A percentile compares a stretch with the other conserved stretches of the same genome.
Evolutionary conservation across 2,888 invertebrate genomes (phyloP).

Genomic region (Mechanitis mazaeus): DNA sequence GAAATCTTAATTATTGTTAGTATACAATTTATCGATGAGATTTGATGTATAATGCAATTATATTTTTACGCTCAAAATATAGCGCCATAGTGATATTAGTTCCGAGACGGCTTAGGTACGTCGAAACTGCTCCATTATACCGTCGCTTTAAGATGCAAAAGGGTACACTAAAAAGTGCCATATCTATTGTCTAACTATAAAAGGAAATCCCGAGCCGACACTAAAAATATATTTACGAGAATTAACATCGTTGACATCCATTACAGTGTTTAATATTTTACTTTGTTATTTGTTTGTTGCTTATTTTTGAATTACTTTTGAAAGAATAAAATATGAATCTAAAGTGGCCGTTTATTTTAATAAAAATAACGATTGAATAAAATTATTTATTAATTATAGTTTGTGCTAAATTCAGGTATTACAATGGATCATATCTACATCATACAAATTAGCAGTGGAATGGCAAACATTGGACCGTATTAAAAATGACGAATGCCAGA

Average conservation of each 20-base stretch:
- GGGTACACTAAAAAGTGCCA: slow-evolving; percentile 29
- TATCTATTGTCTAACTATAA: slow-evolving; percentile 33
- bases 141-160: slow-evolving; percentile 1
- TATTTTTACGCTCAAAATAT: slow-evolving; percentile 14
- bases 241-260: slow-evolving; percentile 30
- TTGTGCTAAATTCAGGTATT: slow-evolving; percentile 31
- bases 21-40: neutral
- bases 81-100: slow-evolving; percentile 9
- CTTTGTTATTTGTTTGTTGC: slow-evolving; percentile 76
- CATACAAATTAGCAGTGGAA: slow-evolving; percentile 24
- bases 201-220: slow-evolving; percentile 15
- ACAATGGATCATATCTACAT: slow-evolving; percentile 24
- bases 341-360: slow-evolving; percentile 65
- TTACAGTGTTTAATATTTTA: slow-evolving; percentile 65
- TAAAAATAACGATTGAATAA: slow-evolving; percentile 28
- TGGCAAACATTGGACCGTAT: slow-evolving; percentile 27
- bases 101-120: slow-evolving; percentile 10
- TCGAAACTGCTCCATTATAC: slow-evolving; percentile 18
- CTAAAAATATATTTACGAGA: slow-evolving; percentile 17
- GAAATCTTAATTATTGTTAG: slow-evolving; percentile 6
- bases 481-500: slow-evolving; percentile 19
- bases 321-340: slow-evolving; percentile 63
- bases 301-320: slow-evolving; percentile 74
- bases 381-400: slow-evolving; percentile 31
- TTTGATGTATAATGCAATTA: neutral